Base-by-base conservation (phyloP, 2,888 invertebrate genomes). In the Dicycla oo region DNA sequence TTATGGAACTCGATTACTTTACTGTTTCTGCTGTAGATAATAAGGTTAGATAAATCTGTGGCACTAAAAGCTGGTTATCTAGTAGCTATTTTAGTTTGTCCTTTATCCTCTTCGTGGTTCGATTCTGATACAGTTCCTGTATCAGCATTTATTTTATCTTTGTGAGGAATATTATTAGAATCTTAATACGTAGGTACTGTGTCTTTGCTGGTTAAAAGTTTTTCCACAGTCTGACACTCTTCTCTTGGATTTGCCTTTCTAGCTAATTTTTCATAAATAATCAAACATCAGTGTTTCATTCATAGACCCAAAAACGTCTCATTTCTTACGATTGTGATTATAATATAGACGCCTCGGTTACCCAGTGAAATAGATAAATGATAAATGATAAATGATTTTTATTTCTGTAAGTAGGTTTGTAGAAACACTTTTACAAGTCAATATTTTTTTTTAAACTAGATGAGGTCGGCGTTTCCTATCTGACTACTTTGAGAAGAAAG, bases 1-100 rank as follows among this genome's bases (percentile, higher is more conserved):
- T 75, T 73, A 43, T 66, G 43, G n/a, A 67, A 61, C 54, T 75
- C 51, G 71, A 71, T 67, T 63, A 73, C 64, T 73, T 76, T 79
- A 85, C 76, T 49, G 49, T 56, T 69, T 40, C 78, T 57, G 40
- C 15, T 68, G 30, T 47, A n/a, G 40, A 51, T 54, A 40, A 18
- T 69, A 54, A 56, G 34, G 26, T 43, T 34, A 69, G 64, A 60
- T 71, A 63, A 43, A 56, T 63, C 23, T 69, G 34, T 63, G 66
- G 45, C 60, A 73, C 38, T 70, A 70, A 49, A 49, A 10, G 26
- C 20, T 58, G 26, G 47, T 60, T 61, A 69, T 78, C 60, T 61
- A n/a, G 20, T 34, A 51, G 30, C 11, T 40, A 30, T 13, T 34
- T 23, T 13, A 70, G 30, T 60, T 71, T 58, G 20, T 49, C 18